These are phyloP conservation scores for Anser brachyrhynchus DNA, from an alignment of 2,113 vertebrate genomes.

Conservation along the genomic window DNA sequence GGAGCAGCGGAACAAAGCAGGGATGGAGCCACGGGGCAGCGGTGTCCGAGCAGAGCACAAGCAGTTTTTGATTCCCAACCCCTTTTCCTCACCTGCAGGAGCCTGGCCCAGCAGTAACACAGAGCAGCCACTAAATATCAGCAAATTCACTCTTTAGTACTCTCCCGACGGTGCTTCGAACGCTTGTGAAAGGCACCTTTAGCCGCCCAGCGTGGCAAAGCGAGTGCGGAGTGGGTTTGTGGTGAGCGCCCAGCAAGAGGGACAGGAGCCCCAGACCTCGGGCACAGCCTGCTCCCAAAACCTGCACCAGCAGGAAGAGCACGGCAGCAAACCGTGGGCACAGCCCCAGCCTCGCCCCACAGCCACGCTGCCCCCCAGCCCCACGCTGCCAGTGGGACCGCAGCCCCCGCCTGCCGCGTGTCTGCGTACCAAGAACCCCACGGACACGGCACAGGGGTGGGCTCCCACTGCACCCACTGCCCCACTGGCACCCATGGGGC, in stretches of 20 bases:
- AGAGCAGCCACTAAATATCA: not conserved
- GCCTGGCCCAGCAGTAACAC: not conserved
- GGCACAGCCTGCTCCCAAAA: accelerated
- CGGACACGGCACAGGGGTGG: too few relatives aligned
- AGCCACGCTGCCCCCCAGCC: accelerated
- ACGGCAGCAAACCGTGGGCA: accelerated
- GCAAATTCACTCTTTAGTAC: not conserved
- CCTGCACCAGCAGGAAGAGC: accelerated
- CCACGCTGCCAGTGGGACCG: not conserved
- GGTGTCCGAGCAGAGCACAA: accelerated
- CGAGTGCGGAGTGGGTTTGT: not conserved
- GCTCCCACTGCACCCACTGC: not conserved
- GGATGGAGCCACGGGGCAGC: not conserved
- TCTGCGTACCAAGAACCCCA: not conserved
- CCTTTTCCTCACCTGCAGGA: not conserved
- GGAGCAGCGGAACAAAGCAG: not conserved
- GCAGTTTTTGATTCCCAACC: accelerated
- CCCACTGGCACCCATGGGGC: not conserved
- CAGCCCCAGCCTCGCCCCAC: accelerated
- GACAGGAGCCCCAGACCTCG: not conserved
- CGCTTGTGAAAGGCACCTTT: not conserved
- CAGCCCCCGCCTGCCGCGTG: accelerated
- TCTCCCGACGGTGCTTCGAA: not conserved
- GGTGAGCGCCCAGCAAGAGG: not conserved
- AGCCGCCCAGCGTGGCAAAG: not conserved